Base-by-base conservation (phyloP, 2,888 invertebrate species). In the Anthophora plumipes region DNA sequence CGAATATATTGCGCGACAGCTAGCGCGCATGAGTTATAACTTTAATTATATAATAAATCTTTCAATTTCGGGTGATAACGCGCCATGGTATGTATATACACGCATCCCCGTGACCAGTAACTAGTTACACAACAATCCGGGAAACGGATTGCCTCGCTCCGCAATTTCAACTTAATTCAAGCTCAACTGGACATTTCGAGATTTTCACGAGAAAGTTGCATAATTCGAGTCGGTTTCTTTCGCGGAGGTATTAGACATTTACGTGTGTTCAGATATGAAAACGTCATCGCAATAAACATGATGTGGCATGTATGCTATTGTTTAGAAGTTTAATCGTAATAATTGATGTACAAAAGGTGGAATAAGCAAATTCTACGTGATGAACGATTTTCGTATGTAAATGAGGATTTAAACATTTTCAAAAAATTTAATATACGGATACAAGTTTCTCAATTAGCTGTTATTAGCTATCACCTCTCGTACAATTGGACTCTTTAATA, bases 1-100 rank as follows among this genome's bases (percentile, higher is more conserved):
- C 66, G 67, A 73, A 74, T 74, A 57, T 57, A 74, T 41, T 31
- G 77, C 66, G 12, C 75, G 41, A 25, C 39, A 41, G 63, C 1
- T 37, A 37, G 41, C 61, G 64, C 80, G 80, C 80, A 74, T 80
- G 73, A 81, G 80, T 80, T 74, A 70, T 74, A 81, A 80, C 73
- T 73, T 81, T 81, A 79, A 81, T 80, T 80, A 70, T 80, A 69
- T 73, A 73, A 74, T 74, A 80, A 74, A 80, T 80, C 69, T 54
- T 68, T 80, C 80, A 41, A 72, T 79, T 68, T 69, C 70, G 39
- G 17, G 22, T 25, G 52, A 61, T 57, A 75, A 79, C 61, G 31
- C 73, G n/a, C n/a, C n/a, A n/a, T n/a, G n/a, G n/a, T n/a, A n/a
- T n/a, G n/a, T n/a, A n/a, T n/a, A n/a, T n/a, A n/a, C n/a, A n/a